Conservation (phyloP, 2,113 vertebrate genomes). For the Centropristis striata region DNA sequence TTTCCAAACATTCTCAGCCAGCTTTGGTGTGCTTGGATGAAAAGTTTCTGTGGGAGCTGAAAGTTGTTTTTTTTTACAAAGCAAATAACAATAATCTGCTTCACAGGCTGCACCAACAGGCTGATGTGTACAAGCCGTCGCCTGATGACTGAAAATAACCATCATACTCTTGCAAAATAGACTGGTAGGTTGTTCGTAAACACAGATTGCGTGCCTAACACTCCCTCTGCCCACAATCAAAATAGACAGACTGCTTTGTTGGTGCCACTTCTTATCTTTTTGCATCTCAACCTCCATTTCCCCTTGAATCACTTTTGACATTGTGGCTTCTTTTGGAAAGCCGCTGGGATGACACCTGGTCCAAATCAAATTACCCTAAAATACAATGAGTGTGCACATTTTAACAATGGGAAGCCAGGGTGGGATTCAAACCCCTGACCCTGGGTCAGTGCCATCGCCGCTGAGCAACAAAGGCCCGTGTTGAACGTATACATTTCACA, state of each 20-base stretch:
- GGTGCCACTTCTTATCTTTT: constrained; percentile 17
- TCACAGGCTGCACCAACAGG: constrained; percentile 8
- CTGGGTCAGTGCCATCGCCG: constrained; percentile 50
- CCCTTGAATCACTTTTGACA: not conserved
- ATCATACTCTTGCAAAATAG: constrained; percentile 11
- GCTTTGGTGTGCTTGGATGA: constrained; percentile 13
- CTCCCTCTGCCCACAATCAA: constrained; percentile 22
- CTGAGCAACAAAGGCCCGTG: constrained; percentile 63
- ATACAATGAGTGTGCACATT: constrained; percentile 45
- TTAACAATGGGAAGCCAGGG: constrained; percentile 53
- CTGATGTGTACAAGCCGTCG: not conserved
- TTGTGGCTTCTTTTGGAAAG: not conserved
- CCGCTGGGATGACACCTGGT: constrained; percentile 42
- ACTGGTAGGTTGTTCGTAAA: constrained; percentile 36
- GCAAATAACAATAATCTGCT: constrained; percentile 29
- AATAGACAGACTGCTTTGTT: constrained; percentile 39
- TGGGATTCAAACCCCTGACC: constrained; percentile 53
- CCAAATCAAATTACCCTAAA: constrained; percentile 50
- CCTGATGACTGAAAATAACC: constrained; percentile 15
- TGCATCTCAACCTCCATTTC: constrained; percentile 21
- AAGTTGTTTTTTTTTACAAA: constrained; percentile 15
- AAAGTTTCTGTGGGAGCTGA: not conserved
- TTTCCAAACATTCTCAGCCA: not conserved
- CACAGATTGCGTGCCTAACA: constrained; percentile 29
- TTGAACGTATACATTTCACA: constrained; percentile 65